Base-by-base conservation (phyloP, 2,888 invertebrate species). In the Plusia festucae region DNA sequence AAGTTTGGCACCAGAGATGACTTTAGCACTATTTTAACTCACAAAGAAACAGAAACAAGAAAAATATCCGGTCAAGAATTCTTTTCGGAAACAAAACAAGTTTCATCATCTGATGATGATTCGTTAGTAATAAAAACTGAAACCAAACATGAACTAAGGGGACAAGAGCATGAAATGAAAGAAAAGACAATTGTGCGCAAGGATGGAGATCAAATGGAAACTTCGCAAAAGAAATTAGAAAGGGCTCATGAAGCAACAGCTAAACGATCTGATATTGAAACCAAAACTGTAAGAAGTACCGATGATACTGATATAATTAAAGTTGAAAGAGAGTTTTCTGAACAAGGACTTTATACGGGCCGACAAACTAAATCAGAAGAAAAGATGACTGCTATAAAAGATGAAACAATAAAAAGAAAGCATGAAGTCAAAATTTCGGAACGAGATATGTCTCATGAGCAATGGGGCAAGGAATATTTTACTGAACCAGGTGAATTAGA, bases 391-490 rank as follows among this genome's bases (percentile, higher is more conserved):
- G 92, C 95, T 5, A 80, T 95, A 0, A 95, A 92, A 86, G 95
- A 95, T 71, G 95, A 94, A 72, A 93, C 91, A 7, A 82, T 91
- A 1, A 94, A 93, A 72, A 95, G 93, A 76, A 93, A 93, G 73
- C 91, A 95, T 63, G 95, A 95, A 84, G 86, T 95, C 0, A 95
- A 95, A 86, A 95, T 95, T 74, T 95, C 95, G 2, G 95, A 95
- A 85, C 87, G 95, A 78, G 95, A 95, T 78, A 78, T 95, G 70
- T 95, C 91, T 7, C 95, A 95, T 82, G 95, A 95, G 73, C 95
- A 95, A 70, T 95, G 95, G 95, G 95, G 95, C 6, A 95, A 95
- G 80, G 95, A 95, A 87, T 95, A 95, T 82, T 95, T 95, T 67
- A 94, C 94, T 13, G 93, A 95, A 82, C 92, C 94, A 46, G 93